phyloP scores from a whole-genome alignment of 2,113 vertebrate genomes.

The Hipposideros armiger region DNA sequence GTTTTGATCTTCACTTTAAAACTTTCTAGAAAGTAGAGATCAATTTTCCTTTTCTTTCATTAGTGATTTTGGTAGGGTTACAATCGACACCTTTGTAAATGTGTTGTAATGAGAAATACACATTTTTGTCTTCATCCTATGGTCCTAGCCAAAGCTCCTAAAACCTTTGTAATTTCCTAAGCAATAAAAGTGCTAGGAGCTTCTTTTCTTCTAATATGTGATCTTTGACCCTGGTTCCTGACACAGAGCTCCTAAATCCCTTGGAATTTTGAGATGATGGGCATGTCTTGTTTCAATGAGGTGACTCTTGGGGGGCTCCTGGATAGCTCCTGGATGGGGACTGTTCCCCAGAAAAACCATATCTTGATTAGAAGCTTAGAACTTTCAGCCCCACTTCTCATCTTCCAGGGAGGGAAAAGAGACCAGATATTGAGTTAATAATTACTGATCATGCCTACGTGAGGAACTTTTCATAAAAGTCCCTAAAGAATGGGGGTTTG shows the following conservation, averaged over 20 bases:
- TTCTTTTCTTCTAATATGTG: background rate
- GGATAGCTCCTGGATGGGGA: background rate
- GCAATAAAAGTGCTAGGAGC: background rate
- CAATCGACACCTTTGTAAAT: background rate
- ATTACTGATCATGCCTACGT: background rate
- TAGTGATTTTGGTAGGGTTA: background rate
- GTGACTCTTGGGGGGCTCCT: background rate
- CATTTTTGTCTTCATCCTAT: background rate
- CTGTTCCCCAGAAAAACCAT: background rate
- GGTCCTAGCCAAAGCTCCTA: background rate
- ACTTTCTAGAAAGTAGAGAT: constrained; percentile 47
- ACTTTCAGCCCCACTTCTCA: background rate
- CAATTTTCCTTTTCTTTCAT: background rate
- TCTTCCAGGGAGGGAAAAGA: background rate
- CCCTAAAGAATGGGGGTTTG: background rate
- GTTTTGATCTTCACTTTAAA: constrained; percentile 53
- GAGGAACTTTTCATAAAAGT: background rate
- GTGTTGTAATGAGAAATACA: background rate
- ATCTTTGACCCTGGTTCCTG: background rate
- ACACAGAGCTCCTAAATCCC: background rate
- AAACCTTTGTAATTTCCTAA: background rate
- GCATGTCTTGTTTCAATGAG: background rate
- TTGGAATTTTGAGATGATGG: background rate
- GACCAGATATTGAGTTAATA: background rate
- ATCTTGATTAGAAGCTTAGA: background rate